These are phyloP conservation scores for Reticulitermes lucifugus DNA, from an alignment of 2,888 invertebrate species.

Conservation along the genomic window DNA sequence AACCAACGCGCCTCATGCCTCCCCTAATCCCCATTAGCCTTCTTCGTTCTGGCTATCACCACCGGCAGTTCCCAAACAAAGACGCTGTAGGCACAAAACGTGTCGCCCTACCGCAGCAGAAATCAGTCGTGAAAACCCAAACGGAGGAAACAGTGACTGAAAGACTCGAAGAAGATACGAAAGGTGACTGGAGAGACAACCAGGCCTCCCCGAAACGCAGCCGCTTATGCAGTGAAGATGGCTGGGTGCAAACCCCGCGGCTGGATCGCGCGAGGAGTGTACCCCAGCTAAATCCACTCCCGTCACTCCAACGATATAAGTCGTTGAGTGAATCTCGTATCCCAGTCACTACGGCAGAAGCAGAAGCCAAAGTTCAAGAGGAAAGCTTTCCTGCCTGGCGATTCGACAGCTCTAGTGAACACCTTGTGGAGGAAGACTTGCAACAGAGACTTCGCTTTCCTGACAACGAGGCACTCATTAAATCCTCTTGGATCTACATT, in stretches of 20 bases:
- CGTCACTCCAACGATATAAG: slow-evolving; percentile 50
- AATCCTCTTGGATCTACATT: slow-evolving; percentile 57
- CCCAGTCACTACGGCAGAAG: slow-evolving; percentile 24
- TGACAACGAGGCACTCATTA: slow-evolving; percentile 21
- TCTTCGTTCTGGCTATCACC: slow-evolving; percentile 41
- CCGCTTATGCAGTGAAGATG: slow-evolving; percentile 38
- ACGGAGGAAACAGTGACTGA: neutral
- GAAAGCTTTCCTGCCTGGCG: neutral
- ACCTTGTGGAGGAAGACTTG: neutral
- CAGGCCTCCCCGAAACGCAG: slow-evolving; percentile 45
- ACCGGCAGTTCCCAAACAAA: neutral
- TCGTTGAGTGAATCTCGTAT: slow-evolving; percentile 54
- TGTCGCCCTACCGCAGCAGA: too few species aligned
- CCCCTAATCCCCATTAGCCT: slow-evolving; percentile 52
- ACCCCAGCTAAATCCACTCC: slow-evolving; percentile 50
- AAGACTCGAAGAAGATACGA: slow-evolving; percentile 21
- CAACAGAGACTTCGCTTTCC: neutral
- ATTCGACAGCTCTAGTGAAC: neutral
- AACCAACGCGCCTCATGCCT: slow-evolving; percentile 48
- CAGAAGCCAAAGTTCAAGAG: neutral
- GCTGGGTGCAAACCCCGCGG: slow-evolving; percentile 36
- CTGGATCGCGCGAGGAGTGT: slow-evolving; percentile 53
- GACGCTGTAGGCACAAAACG: neutral
- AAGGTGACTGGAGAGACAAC: slow-evolving; percentile 27
- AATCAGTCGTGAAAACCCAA: neutral